A percentile compares a stretch with the other conserved stretches of the same genome.
Evolutionary conservation across 2,113 vertebrate genomes (phyloP).

Genomic region (Cygnus atratus): DNA sequence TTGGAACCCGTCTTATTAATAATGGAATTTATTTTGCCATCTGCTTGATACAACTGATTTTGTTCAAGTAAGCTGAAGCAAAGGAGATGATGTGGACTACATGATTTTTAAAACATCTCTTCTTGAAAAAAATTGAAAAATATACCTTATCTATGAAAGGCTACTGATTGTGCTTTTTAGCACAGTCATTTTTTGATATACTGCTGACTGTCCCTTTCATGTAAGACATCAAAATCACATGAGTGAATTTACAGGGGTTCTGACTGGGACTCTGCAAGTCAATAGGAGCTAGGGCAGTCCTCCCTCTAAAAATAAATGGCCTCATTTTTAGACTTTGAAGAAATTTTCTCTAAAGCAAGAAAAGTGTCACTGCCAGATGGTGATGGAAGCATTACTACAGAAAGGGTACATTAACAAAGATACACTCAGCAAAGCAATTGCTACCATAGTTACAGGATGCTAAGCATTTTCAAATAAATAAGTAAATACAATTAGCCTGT

Average conservation of each 20-base stretch:
- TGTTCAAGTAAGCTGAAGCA: neutral
- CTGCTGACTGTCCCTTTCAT: neutral
- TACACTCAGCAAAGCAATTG: conserved; percentile 43
- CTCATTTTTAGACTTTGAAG: conserved; percentile 52
- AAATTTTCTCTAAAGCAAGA: conserved; percentile 55
- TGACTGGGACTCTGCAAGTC: neutral
- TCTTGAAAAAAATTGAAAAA: neutral
- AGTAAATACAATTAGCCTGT: conserved; percentile 29
- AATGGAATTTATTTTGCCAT: neutral
- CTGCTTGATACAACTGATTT: neutral
- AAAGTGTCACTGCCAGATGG: conserved; percentile 56
- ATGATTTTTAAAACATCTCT: neutral
- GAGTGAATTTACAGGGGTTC: neutral
- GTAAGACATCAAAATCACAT: neutral
- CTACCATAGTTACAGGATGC: conserved; percentile 68
- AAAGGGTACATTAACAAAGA: conserved; percentile 44
- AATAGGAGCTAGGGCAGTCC: neutral
- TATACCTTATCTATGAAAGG: neutral
- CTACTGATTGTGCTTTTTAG: neutral
- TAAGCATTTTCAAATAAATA: conserved; percentile 42
- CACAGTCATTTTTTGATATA: neutral
- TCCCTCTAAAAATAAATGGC: conserved; percentile 43
- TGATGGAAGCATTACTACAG: conserved; percentile 39
- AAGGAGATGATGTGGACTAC: neutral
- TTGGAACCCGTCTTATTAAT: neutral